Evolutionary conservation across 2,888 invertebrate genomes (phyloP).

Genomic region (Dichetophora obliterata): DNA sequence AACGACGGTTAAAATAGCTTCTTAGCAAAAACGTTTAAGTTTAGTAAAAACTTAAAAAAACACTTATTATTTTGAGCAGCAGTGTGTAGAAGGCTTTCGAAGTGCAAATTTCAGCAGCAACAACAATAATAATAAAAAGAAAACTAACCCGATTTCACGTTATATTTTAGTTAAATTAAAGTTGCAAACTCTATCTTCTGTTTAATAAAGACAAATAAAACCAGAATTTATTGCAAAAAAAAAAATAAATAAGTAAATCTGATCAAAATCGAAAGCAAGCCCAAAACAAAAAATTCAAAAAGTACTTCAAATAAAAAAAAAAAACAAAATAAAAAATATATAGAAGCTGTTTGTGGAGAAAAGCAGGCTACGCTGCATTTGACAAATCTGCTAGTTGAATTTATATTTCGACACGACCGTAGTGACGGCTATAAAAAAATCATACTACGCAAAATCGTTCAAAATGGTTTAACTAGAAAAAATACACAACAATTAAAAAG

Average conservation of each 20-base stretch:
- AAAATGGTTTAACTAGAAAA: constrained; percentile 18
- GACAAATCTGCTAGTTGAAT: constrained; percentile 28
- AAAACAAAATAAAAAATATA: constrained; percentile 11
- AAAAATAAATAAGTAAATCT: too few species aligned
- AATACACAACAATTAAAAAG: neutral
- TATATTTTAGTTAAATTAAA: neutral
- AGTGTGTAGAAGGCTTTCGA: constrained; percentile 8
- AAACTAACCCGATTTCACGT: neutral
- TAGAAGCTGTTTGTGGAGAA: neutral
- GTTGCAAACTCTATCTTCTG: neutral
- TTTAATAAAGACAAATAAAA: neutral
- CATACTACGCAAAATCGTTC: constrained; percentile 2
- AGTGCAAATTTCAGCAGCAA: constrained; percentile 17
- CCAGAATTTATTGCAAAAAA: neutral
- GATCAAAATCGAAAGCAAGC: neutral
- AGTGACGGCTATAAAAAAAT: neutral
- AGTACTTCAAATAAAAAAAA: neutral
- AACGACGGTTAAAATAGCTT: constrained; percentile 19
- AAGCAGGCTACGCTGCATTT: constrained; percentile 18
- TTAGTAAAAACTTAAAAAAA: neutral
- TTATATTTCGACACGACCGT: constrained; percentile 12
- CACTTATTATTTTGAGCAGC: neutral
- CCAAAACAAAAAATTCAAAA: neutral
- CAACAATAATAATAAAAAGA: neutral
- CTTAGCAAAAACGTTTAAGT: neutral